Evolutionary conservation across 2,888 invertebrate species (phyloP).

Genomic region (Osedax fenrisi): DNA sequence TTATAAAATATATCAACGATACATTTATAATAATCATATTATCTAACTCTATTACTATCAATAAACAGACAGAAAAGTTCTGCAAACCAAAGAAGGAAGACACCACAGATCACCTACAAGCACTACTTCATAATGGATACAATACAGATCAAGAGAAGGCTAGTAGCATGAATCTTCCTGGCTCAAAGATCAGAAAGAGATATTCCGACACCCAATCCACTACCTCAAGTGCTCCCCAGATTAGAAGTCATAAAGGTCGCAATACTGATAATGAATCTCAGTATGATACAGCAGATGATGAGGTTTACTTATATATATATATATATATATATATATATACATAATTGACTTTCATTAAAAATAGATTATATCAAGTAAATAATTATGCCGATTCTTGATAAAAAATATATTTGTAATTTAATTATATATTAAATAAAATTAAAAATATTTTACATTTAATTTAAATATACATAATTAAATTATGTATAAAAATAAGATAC

Average conservation of each 20-base stretch:
- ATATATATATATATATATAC: background rate
- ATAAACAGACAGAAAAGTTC: constrained; percentile 70
- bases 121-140: constrained; percentile 58
- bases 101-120: constrained; percentile 63
- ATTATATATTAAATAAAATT: no score
- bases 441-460: no score
- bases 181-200: constrained; percentile 33
- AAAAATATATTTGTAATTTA: no score
- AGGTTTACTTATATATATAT: constrained; percentile 55
- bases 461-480: no score
- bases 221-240: constrained; percentile 19
- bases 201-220: constrained; percentile 11
- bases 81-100: constrained; percentile 51
- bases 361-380: no score
- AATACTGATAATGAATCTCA: constrained; percentile 48
- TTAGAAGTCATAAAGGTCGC: constrained; percentile 34
- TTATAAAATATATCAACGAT: no score
- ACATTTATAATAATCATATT: no score
- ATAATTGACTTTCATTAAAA: background rate
- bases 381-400: no score
- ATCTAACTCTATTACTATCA: no score
- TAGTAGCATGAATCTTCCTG: constrained; percentile 32
- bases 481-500: no score
- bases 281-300: constrained; percentile 73
- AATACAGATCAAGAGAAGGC: constrained; percentile 36